phyloP scores from a whole-genome alignment of 2,797 vertebrate genomes.

The Sebastes hopkinsi region DNA sequence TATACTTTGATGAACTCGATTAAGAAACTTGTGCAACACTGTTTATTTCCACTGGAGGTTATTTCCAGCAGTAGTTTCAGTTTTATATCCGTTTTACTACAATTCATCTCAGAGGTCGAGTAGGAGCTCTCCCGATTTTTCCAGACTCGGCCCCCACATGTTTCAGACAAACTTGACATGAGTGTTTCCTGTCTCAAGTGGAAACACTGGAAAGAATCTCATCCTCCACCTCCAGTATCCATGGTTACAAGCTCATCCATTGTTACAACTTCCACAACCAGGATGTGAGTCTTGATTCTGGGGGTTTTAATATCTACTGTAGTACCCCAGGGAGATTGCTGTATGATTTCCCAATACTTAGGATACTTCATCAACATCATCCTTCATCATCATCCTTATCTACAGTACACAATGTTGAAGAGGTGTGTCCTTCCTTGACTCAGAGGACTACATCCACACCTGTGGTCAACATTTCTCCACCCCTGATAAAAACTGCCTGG shows the following conservation, averaged over 20 bases:
- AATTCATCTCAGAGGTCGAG: background rate
- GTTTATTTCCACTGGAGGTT: background rate
- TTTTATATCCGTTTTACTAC: background rate
- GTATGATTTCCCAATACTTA: background rate
- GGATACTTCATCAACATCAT: background rate
- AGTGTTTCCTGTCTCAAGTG: slow-evolving; percentile 29
- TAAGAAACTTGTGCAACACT: background rate
- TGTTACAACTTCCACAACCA: background rate
- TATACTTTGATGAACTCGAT: background rate
- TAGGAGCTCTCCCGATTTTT: background rate
- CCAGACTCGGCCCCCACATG: background rate
- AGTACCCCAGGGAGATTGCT: background rate
- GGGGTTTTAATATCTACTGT: background rate
- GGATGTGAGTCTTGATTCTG: background rate
- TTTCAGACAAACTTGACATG: slow-evolving; percentile 6
- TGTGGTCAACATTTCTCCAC: slow-evolving; percentile 14
- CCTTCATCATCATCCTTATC: background rate
- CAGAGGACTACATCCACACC: background rate
- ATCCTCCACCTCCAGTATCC: slow-evolving; percentile 11
- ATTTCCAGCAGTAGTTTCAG: background rate
- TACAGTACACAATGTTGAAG: background rate
- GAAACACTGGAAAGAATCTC: slow-evolving; percentile 23
- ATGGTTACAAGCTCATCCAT: slow-evolving; percentile 26
- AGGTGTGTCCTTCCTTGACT: background rate
- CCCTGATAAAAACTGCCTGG: background rate